These are phyloP conservation scores for Hipposideros larvatus DNA, from an alignment of 2,797 vertebrate species.

Conservation along the genomic window DNA sequence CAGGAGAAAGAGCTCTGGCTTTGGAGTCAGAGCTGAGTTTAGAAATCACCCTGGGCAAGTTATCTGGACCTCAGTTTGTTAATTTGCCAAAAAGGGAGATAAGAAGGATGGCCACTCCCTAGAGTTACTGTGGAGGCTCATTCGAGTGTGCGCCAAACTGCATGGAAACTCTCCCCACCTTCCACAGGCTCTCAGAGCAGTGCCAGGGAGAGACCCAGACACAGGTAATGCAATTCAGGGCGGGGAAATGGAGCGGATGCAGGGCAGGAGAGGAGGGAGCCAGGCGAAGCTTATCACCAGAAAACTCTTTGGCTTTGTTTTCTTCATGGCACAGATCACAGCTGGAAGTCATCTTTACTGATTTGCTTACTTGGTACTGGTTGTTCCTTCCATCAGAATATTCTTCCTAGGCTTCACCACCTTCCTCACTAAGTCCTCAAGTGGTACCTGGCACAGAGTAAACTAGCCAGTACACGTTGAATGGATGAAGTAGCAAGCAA, in stretches of 20 bases:
- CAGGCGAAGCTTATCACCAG: not conserved
- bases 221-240: fast-evolving
- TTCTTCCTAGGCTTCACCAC: fast-evolving
- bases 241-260: fast-evolving
- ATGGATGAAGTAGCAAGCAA: not conserved
- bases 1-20: not conserved
- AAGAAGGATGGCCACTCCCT: fast-evolving
- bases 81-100: not conserved
- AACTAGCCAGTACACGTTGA: not conserved
- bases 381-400: not conserved
- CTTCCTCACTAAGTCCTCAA: not conserved
- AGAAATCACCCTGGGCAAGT: not conserved
- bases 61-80: not conserved
- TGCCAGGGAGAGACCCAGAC: no score
- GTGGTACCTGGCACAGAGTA: not conserved
- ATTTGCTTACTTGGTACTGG: not conserved
- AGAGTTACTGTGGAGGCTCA: not conserved
- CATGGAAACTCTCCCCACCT: fast-evolving
- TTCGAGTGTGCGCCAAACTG: fast-evolving
- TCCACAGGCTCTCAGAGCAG: not conserved
- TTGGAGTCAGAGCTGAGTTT: not conserved
- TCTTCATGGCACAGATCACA: not conserved
- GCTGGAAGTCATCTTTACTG: fast-evolving
- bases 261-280: not conserved
- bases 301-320: not conserved